phyloP scores from a whole-genome alignment of 1,140 invertebrate genomes.

The Calosoma granatense region DNA sequence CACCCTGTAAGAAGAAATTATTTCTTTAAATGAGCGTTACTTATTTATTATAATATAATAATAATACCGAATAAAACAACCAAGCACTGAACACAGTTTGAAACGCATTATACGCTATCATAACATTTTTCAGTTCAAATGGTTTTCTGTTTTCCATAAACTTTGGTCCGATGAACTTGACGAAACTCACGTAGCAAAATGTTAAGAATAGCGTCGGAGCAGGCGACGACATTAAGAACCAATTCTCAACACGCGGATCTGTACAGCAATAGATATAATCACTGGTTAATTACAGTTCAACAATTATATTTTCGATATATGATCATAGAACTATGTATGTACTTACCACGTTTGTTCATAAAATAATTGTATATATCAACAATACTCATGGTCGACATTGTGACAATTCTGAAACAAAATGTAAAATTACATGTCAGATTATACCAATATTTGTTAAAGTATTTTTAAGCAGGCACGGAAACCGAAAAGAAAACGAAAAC shows the following conservation, averaged over 20 bases:
- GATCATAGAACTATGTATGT: too few relatives aligned
- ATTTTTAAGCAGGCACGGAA: too few relatives aligned
- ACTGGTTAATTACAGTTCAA: too few relatives aligned
- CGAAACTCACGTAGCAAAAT: background rate
- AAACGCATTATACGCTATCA: background rate
- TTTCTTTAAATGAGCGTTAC: background rate
- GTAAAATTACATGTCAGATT: too few relatives aligned
- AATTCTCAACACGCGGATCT: background rate
- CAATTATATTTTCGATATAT: too few relatives aligned
- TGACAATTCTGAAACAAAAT: too few relatives aligned
- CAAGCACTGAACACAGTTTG: background rate
- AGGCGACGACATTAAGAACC: background rate
- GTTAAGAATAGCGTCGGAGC: background rate
- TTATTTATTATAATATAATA: background rate
- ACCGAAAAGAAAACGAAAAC: too few relatives aligned
- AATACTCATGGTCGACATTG: too few relatives aligned
- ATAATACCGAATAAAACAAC: background rate
- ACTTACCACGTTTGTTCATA: too few relatives aligned
- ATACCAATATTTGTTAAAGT: too few relatives aligned
- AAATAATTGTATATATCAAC: too few relatives aligned
- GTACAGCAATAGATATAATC: too few relatives aligned
- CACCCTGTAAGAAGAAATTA: conserved; percentile 37
- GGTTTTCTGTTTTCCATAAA: background rate
- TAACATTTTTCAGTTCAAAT: background rate
- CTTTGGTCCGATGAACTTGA: background rate